phyloP scores from a whole-genome alignment of 1,140 invertebrate species.

The Lanistes nyassanus region DNA sequence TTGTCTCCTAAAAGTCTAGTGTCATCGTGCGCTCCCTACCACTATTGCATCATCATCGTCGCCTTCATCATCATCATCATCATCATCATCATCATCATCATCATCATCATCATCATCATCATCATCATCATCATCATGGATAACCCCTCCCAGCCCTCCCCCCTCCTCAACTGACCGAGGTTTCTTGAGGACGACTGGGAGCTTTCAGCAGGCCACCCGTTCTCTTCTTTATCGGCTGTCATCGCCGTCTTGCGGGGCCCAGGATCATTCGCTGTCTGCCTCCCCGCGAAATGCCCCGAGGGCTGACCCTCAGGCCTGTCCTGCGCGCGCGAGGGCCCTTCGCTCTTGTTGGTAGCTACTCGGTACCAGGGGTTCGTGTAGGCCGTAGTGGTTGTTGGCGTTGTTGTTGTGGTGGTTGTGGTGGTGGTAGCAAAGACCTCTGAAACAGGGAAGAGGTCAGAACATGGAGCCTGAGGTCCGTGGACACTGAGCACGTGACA shows the following conservation, averaged over 20 bases:
- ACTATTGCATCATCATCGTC: not conserved
- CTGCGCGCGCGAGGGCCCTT: not conserved
- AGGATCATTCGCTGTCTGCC: not conserved
- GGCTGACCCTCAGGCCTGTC: not conserved
- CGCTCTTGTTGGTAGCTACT: not conserved
- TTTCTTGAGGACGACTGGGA: not conserved
- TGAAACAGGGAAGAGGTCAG: not conserved
- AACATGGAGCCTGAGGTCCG: not conserved
- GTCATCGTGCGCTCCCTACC: not conserved
- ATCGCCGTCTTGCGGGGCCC: not conserved
- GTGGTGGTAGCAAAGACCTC: constrained; percentile 22
- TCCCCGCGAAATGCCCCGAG: not conserved
- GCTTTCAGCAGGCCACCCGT: not conserved
- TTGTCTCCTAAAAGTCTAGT: not conserved
- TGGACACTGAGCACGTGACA: too few relatives aligned
- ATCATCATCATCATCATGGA: not conserved
- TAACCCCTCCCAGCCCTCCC: not conserved
- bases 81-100: constrained; percentile 7
- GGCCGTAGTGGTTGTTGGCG: not conserved
- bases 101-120: not conserved
- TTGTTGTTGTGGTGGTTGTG: constrained; percentile 12
- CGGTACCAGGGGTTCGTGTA: not conserved
- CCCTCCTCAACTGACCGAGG: not conserved
- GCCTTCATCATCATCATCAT: not conserved
- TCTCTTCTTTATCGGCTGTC: not conserved